phyloP scores from a whole-genome alignment of 2,113 vertebrate species.

The Sapayoa aenigma region DNA sequence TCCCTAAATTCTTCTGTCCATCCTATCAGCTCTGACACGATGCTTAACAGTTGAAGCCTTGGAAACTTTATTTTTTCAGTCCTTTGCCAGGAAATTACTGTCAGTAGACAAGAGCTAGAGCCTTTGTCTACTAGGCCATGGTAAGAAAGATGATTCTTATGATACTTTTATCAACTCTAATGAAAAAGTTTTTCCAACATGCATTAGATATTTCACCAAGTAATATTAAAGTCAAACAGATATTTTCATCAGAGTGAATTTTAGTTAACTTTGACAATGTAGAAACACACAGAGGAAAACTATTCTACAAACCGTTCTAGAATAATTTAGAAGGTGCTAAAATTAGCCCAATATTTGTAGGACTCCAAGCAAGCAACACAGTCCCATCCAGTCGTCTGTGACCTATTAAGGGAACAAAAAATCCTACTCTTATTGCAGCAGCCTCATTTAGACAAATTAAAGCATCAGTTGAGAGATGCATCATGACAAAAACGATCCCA shows the following conservation, averaged over 20 bases:
- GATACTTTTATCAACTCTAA: background rate
- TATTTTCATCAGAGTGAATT: background rate
- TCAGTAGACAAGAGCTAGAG: background rate
- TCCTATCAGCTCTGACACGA: background rate
- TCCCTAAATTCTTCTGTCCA: background rate
- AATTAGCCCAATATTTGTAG: background rate
- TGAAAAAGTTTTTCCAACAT: background rate
- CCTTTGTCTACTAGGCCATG: background rate
- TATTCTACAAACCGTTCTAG: background rate
- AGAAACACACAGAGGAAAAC: background rate
- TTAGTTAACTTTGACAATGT: background rate
- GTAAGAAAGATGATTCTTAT: background rate
- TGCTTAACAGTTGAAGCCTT: background rate
- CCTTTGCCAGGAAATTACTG: background rate
- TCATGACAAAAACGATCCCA: background rate
- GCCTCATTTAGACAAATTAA: background rate
- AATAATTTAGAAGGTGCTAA: background rate
- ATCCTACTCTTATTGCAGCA: background rate
- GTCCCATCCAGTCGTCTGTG: background rate
- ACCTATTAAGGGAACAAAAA: background rate
- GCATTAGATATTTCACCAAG: background rate
- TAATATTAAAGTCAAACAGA: background rate
- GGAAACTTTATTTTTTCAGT: background rate
- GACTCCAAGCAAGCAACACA: background rate
- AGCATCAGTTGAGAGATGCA: background rate